Percentiles rank a stretch among this genome's conserved stretches.
Conservation (phyloP, 2,113 vertebrate species). For the Acinonyx jubatus region DNA sequence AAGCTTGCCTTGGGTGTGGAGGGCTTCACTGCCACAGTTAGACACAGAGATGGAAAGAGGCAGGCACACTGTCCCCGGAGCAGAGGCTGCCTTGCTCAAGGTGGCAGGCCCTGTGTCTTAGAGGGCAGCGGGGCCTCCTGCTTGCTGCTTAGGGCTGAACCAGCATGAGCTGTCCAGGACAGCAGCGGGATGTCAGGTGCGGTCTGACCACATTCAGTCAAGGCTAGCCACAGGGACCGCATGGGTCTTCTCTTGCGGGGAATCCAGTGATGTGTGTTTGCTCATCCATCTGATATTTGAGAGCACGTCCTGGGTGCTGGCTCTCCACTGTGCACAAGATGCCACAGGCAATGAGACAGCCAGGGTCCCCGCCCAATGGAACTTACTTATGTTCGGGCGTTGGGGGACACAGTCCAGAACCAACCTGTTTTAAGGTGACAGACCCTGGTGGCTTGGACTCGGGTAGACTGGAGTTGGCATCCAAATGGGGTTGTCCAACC, state of each 20-base stretch:
- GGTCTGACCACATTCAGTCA: not conserved
- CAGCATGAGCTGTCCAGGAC: not conserved
- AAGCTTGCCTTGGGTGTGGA: not conserved
- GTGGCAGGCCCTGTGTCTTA: not conserved
- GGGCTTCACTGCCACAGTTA: not conserved
- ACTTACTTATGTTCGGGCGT: not conserved
- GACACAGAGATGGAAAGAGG: not conserved
- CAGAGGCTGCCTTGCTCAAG: not conserved
- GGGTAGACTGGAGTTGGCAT: not conserved
- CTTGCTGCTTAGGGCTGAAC: not conserved
- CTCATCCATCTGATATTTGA: too few species aligned
- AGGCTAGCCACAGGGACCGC: too few species aligned
- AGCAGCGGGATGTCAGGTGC: not conserved
- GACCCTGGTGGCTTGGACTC: not conserved
- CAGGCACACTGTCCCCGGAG: not conserved
- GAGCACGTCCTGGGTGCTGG: not conserved
- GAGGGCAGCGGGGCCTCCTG: not conserved
- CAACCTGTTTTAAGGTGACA: not conserved
- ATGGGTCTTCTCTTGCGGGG: not conserved
- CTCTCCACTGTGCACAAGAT: not conserved
- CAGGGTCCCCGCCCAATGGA: accelerated
- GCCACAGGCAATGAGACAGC: not conserved
- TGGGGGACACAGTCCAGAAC: not conserved
- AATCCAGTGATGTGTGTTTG: not conserved
- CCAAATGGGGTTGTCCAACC: not conserved